These are phyloP conservation scores for Ephestia elutella DNA, from an alignment of 1,140 invertebrate genomes.

Conservation along the genomic window DNA sequence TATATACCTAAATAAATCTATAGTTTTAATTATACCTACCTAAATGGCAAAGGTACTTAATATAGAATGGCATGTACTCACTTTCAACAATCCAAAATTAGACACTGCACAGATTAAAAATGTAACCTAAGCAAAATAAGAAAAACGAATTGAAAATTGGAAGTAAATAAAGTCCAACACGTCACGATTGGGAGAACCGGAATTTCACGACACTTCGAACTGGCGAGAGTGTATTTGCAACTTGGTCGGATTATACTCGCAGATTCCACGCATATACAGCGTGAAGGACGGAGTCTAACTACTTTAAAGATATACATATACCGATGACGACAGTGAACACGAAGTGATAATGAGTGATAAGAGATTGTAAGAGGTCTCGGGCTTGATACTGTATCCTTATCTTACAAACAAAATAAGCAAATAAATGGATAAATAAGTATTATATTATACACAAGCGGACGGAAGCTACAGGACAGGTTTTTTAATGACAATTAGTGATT, in stretches of 20 bases:
- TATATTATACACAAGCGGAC: too few relatives aligned
- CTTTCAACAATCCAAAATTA: not conserved
- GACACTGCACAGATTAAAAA: not conserved
- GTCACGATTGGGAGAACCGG: not conserved
- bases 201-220: not conserved
- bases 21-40: too few relatives aligned
- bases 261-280: not conserved
- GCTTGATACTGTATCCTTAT: not conserved
- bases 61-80: not conserved
- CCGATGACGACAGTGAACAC: not conserved
- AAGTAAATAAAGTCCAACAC: not conserved
- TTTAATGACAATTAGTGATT: too few relatives aligned
- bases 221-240: not conserved
- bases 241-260: not conserved
- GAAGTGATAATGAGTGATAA: constrained; percentile 1
- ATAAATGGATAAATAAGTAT: too few relatives aligned
- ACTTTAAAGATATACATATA: not conserved
- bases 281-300: not conserved
- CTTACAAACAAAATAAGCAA: too few relatives aligned
- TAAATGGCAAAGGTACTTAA: too few relatives aligned
- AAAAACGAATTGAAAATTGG: not conserved
- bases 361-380: not conserved
- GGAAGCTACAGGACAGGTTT: too few relatives aligned
- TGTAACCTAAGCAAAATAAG: not conserved
- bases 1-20: too few relatives aligned